Base-by-base conservation (phyloP, 2,113 vertebrate genomes). In the Pygoscelis antarcticus region DNA sequence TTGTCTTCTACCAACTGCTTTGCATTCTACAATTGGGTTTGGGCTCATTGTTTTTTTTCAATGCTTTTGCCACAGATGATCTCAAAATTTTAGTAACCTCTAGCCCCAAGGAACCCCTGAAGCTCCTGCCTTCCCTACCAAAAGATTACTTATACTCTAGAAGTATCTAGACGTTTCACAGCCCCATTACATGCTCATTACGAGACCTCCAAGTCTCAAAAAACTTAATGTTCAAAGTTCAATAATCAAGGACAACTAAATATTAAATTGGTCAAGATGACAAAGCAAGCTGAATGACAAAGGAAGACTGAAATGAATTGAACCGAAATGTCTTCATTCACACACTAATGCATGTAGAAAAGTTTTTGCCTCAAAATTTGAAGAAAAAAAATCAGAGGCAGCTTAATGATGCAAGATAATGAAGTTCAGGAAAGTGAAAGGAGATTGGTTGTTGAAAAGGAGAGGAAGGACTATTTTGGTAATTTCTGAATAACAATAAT, bases 101-200 rank as follows among this genome's bases (percentile, higher is more conserved):
- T 40, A 82, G 5, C 42, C 16, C 57, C 47, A 60, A 60, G 18
- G n/a, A 80, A 42, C 7, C 10, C 19, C 29, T 66, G 52, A 72
- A 60, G 38, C 10, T 79, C 23, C 12, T 17, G 46, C 9, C 8
- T 77, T 62, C 16, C 23, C 7, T 76, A 34, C 7, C 23, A 38
- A 68, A 90, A 78, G 14, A 55, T 30, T 7, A 52, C 5, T 47
- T 38, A 27, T 9, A 49, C 16, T 86, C 23, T 13, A 54, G 42
- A 22, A 57, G 2, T 75, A 16, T 46, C 17, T n/a, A 17, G 11
- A 36, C 2, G 5, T 57, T 60, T 70, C 79, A 68, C 27, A 80
- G 11, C 6, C 19, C 3, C 13, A 52, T 74, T 13, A 40, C 14
- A n/a, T 64, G 22, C 3, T 69, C 36, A 22, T 0, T n/a, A 30